Conservation (phyloP, 2,888 invertebrate genomes). For the Tuta absoluta region DNA sequence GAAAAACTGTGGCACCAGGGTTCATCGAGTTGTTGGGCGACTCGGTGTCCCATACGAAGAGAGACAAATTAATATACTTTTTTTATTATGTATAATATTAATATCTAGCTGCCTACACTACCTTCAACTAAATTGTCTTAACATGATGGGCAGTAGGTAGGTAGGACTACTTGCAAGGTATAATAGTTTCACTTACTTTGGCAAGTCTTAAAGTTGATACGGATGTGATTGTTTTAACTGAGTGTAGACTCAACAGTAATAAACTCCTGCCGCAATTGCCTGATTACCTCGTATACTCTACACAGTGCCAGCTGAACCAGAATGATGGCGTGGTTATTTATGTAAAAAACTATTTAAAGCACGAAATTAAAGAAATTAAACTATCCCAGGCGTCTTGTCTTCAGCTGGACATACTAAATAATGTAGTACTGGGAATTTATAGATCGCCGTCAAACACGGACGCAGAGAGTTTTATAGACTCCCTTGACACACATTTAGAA, state of each 20-base stretch:
- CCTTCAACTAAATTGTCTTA: too few species aligned
- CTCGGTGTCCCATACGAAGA: too few species aligned
- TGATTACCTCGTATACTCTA: conserved; percentile 16
- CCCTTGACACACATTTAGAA: not conserved
- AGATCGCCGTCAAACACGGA: conserved; percentile 11
- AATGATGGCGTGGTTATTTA: conserved; percentile 31
- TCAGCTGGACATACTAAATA: conserved; percentile 17
- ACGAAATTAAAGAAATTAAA: conserved; percentile 21
- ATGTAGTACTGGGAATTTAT: conserved; percentile 9
- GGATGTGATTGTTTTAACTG: conserved; percentile 33
- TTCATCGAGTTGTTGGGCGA: too few species aligned
- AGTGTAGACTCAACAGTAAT: too few species aligned
- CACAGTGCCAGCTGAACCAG: conserved; percentile 28
- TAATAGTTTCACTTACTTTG: too few species aligned
- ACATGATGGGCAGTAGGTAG: too few species aligned
- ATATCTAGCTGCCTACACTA: too few species aligned
- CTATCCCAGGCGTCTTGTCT: conserved; percentile 2
- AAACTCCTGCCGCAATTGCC: conserved; percentile 19
- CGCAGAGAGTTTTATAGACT: too few species aligned
- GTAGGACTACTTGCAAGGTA: too few species aligned
- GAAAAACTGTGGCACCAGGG: too few species aligned
- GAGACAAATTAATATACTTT: too few species aligned
- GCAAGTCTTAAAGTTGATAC: conserved; percentile 16
- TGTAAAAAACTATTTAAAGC: conserved; percentile 21
- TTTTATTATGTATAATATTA: too few species aligned